These are phyloP conservation scores for Tokudaia tokunoshimensis DNA, from an alignment of 2,797 vertebrate genomes.

Conservation along the genomic window DNA sequence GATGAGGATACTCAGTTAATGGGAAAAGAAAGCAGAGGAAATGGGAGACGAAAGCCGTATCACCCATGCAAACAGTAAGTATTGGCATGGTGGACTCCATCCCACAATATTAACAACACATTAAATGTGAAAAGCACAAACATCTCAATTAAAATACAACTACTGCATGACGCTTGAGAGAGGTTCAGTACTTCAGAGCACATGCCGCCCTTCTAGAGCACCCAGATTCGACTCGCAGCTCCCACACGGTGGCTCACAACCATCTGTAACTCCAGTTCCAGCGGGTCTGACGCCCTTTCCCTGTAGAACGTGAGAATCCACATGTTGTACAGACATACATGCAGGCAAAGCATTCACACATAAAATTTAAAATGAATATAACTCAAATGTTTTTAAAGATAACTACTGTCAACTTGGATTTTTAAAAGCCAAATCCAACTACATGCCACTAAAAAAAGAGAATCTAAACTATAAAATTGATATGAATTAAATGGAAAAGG, in stretches of 20 bases:
- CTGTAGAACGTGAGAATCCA: neutral
- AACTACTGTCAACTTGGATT: neutral
- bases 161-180: neutral
- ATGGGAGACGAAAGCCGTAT: neutral
- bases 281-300: neutral
- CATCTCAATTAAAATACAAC: neutral
- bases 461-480: neutral
- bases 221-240: neutral
- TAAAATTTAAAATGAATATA: neutral
- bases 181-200: neutral
- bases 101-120: neutral
- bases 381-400: neutral
- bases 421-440: neutral
- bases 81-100: neutral
- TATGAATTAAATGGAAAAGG: neutral
- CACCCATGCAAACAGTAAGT: neutral
- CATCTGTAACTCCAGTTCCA: neutral
- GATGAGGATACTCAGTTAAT: neutral
- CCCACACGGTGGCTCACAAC: neutral
- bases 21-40: neutral
- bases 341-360: neutral
- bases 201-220: neutral
- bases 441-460: neutral
- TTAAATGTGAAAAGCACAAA: neutral
- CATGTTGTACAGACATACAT: neutral